Base-by-base conservation (phyloP, 2,888 invertebrate species). In the Drosophila tripunctata region DNA sequence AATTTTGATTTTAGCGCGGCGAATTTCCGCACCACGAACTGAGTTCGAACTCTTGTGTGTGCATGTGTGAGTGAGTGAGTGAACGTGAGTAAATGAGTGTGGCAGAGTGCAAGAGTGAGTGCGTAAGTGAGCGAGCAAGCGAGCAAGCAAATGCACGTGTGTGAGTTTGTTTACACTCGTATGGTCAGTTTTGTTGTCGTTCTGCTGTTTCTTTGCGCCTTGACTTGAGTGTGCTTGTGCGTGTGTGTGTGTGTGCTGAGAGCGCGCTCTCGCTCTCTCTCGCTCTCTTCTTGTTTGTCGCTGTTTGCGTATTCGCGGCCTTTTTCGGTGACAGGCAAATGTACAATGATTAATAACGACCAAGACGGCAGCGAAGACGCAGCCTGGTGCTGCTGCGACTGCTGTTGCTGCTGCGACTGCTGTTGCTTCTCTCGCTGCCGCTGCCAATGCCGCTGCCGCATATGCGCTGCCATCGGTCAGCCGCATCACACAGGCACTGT, bases 281-380 rank as follows among this genome's bases (percentile, higher is more conserved):
- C 43, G 52, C 38, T 72, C 47, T 48, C 56, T n/a, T n/a, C n/a
- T n/a, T n/a, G n/a, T 22, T 41, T 41, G 35, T 43, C 64, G 73
- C 75, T 74, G 78, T 65, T 63, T 60, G 70, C 76, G 67, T 76
- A 79, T 89, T 87, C 85, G 87, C 88, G 89, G 90, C 89, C 89
- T 84, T 89, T 88, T 89, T 84, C 88, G 83, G 84, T 88, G 90
- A 90, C 91, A 90, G 89, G 84, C 83, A 90, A 90, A 89, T 85
- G 90, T 88, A 88, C 90, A 90, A 90, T 90, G 91, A 90, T 90
- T 90, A 90, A 90, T 90, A 89, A 87, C 87, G 78, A 80, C 75
- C 82, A 88, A 88, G 82, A 86, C 75, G 79, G 78, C 76, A 66
- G 83, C 77, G 83, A 82, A 79, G 87, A 82, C 77, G 80, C 68